These are phyloP conservation scores for Eupelmus urozonus DNA, from an alignment of 2,888 invertebrate genomes.

Conservation along the genomic window DNA sequence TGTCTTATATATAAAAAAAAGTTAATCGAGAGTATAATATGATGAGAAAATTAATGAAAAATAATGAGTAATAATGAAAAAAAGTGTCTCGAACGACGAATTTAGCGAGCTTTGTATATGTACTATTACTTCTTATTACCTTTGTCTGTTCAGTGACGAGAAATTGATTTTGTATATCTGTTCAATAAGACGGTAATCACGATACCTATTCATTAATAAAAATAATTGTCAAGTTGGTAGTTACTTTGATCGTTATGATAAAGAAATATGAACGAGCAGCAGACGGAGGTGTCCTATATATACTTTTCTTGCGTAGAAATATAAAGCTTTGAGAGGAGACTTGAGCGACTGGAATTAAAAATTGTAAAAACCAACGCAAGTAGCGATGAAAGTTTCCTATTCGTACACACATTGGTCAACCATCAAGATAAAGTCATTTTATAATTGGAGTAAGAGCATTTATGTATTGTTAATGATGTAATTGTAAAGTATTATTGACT, in stretches of 20 bases:
- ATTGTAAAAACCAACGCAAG: conserved; percentile 41
- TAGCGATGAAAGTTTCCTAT: conserved; percentile 53
- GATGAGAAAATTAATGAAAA: conserved; percentile 41
- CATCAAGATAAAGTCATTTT: conserved; percentile 57
- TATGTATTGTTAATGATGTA: conserved; percentile 60
- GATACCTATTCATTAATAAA: conserved; percentile 54
- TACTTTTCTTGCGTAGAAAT: conserved; percentile 45
- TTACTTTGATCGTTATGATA: conserved; percentile 43
- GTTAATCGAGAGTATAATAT: conserved; percentile 58
- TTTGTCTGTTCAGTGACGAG: conserved; percentile 52
- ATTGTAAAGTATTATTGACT: conserved; percentile 60
- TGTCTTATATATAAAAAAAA: conserved; percentile 67
- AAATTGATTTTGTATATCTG: conserved; percentile 58
- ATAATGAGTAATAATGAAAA: conserved; percentile 60
- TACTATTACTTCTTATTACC: conserved; percentile 50
- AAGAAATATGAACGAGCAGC: conserved; percentile 24
- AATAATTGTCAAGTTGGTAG: conserved; percentile 47
- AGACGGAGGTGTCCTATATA: conserved; percentile 36
- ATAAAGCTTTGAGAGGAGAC: conserved; percentile 35
- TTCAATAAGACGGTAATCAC: conserved; percentile 52
- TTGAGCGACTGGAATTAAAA: conserved; percentile 46
- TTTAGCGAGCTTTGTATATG: conserved; percentile 66
- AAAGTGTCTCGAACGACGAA: conserved; percentile 69
- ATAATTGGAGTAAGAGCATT: conserved; percentile 60
- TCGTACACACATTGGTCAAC: conserved; percentile 52